Evolutionary conservation across 2,797 vertebrate species (phyloP).

Genomic region (Cynopterus sphinx): DNA sequence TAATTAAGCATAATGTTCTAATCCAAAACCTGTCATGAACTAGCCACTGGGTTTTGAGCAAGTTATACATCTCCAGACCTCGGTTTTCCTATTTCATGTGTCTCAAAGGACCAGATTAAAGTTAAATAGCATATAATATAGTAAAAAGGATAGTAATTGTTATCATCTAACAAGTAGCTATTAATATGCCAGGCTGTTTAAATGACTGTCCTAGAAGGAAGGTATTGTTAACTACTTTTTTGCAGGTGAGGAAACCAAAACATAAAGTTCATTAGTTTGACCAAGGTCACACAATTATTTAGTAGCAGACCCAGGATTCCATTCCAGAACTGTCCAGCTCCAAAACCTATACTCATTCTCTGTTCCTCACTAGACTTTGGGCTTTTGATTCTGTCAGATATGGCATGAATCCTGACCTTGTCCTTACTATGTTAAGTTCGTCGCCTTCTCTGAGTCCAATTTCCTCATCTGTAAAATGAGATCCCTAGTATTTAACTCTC

Average conservation of each 20-base stretch:
- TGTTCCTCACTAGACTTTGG: not conserved
- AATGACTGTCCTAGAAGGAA: not conserved
- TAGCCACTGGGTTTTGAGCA: not conserved
- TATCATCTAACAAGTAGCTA: not conserved
- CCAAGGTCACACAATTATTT: not conserved
- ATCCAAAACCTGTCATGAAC: not conserved
- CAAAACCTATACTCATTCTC: not conserved
- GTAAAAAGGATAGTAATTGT: not conserved
- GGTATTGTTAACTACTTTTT: not conserved
- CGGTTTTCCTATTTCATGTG: not conserved
- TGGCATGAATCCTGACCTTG: not conserved
- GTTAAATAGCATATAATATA: not conserved
- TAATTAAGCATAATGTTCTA: not conserved
- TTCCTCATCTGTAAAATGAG: slow-evolving; percentile 19
- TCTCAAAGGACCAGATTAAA: not conserved
- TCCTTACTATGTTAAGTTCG: not conserved
- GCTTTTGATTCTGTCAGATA: not conserved
- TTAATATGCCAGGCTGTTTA: not conserved
- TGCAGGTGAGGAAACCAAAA: slow-evolving; percentile 16
- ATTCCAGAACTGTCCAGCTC: not conserved
- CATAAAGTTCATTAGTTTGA: not conserved
- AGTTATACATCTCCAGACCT: not conserved
- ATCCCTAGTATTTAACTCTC: not conserved
- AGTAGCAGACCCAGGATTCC: not conserved
- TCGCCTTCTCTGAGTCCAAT: not conserved